These are phyloP conservation scores for Epinephelus fuscoguttatus DNA, from an alignment of 2,113 vertebrate genomes.

Conservation along the genomic window DNA sequence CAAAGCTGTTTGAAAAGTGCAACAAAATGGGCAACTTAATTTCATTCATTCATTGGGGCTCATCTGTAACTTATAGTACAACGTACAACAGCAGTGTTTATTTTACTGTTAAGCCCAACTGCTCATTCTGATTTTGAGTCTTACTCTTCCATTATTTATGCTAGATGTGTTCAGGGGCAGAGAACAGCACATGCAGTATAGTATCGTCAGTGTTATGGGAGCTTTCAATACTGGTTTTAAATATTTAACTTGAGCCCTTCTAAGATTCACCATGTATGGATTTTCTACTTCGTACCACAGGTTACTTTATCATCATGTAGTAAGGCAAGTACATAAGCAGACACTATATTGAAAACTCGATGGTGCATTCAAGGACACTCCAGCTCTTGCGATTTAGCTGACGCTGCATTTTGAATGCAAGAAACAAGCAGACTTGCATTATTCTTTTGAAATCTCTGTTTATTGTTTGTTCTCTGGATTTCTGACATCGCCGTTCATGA, in stretches of 20 bases:
- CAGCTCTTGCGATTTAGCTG: not conserved
- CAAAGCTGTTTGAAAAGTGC: constrained; percentile 1
- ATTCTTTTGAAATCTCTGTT: not conserved
- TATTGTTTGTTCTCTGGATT: not conserved
- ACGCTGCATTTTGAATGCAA: not conserved
- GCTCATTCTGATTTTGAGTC: not conserved
- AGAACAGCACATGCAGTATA: not conserved
- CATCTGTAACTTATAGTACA: not conserved
- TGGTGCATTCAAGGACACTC: constrained; percentile 7
- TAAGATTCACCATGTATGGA: not conserved
- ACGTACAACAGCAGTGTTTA: not conserved
- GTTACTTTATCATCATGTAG: not conserved
- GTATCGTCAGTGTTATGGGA: not conserved
- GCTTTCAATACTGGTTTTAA: not conserved
- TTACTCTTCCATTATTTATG: not conserved
- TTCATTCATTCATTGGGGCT: constrained; percentile 1
- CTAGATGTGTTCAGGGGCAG: not conserved
- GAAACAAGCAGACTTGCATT: not conserved
- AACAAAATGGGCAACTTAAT: constrained; percentile 7
- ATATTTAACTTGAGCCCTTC: not conserved
- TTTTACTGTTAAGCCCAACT: not conserved
- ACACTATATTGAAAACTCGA: not conserved
- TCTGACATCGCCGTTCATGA: not conserved
- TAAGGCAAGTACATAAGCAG: not conserved
- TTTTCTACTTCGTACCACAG: not conserved